These are phyloP conservation scores for Agrilus mali DNA, from an alignment of 2,888 invertebrate genomes.

Conservation along the genomic window DNA sequence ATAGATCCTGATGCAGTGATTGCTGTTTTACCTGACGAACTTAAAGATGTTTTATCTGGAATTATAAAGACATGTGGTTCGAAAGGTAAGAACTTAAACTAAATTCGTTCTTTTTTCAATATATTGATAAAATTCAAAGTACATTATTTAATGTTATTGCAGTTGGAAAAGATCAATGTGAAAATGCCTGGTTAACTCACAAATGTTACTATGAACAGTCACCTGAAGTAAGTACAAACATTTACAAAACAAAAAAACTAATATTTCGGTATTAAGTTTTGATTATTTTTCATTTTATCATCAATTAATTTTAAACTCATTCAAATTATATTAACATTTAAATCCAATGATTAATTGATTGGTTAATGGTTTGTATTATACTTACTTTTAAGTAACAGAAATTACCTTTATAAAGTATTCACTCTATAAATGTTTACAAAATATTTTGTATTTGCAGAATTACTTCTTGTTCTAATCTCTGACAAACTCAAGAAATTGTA, in stretches of 20 bases:
- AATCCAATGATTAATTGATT: background rate
- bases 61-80: constrained; percentile 27
- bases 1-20: constrained; percentile 30
- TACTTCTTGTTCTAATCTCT: no score
- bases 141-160: constrained; percentile 4
- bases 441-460: no score
- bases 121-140: background rate
- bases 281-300: no score
- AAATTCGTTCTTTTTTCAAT: background rate
- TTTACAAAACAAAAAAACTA: constrained; percentile 1
- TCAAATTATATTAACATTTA: background rate
- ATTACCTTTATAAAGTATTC: no score
- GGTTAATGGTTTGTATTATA: no score
- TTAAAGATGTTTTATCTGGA: constrained; percentile 19
- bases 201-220: constrained; percentile 19
- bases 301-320: constrained; percentile 1
- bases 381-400: no score
- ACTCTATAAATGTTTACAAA: no score
- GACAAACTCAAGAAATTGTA: no score
- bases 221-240: constrained; percentile 14
- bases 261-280: no score
- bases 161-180: constrained; percentile 20
- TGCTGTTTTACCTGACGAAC: constrained; percentile 29
- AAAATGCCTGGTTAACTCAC: constrained; percentile 20
- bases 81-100: constrained; percentile 20